Percentiles rank a stretch among this genome's conserved stretches.
Evolutionary conservation across 92 coral and sea anemone species (phyloP).

Genomic region (Epizoanthus rinbou): DNA sequence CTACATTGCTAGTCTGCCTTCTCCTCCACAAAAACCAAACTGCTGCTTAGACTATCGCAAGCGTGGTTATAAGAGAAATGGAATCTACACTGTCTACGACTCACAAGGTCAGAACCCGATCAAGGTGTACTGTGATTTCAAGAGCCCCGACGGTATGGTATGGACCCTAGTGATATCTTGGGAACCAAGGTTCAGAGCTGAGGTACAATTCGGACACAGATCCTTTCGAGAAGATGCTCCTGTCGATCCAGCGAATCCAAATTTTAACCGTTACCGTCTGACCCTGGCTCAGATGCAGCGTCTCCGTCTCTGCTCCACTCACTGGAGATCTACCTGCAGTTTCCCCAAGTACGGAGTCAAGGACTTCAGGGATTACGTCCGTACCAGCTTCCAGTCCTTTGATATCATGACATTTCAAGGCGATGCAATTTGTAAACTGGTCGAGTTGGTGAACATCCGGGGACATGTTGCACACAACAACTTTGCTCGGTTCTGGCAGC

Average conservation of each 20-base stretch:
- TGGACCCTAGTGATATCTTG: constrained; percentile 41
- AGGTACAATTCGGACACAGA: neutral
- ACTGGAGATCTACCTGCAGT: constrained; percentile 46
- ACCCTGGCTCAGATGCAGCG: constrained; percentile 8
- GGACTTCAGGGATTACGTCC: constrained; percentile 32
- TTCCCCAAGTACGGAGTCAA: constrained; percentile 30
- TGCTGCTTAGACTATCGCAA: no score
- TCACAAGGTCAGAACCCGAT: neutral
- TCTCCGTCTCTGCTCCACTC: constrained; percentile 25
- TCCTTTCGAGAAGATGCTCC: constrained; percentile 12
- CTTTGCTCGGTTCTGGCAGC: constrained; percentile 14
- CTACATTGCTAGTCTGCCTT: no score
- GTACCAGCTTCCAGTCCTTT: constrained; percentile 11
- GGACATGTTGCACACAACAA: constrained; percentile 4
- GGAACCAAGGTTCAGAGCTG: neutral
- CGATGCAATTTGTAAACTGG: neutral
- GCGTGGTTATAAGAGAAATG: no score
- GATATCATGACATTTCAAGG: constrained; percentile 11
- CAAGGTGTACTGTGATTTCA: constrained; percentile 27
- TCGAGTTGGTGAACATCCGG: constrained; percentile 39
- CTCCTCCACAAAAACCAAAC: no score
- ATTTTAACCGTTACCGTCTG: constrained; percentile 28
- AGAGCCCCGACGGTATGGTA: constrained; percentile 1
- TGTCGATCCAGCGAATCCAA: constrained; percentile 11
- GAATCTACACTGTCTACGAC: constrained; percentile 23